phyloP scores from a whole-genome alignment of 2,797 vertebrate genomes.

The Schizopygopsis malacanthus region DNA sequence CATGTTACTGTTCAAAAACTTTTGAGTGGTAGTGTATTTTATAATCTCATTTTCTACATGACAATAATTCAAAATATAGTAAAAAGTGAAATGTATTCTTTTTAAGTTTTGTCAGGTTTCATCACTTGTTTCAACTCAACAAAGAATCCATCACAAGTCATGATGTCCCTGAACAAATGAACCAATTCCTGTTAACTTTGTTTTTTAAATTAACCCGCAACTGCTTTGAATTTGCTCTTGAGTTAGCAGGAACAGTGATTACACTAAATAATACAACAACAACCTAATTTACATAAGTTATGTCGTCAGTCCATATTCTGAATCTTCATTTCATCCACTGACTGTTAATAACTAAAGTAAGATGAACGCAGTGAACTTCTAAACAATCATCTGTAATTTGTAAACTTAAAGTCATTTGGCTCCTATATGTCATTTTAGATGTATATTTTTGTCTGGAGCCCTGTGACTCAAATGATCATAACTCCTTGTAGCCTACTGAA shows the following conservation, averaged over 20 bases:
- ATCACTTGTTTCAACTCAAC: neutral
- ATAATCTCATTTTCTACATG: rapidly evolving
- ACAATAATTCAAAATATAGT: neutral
- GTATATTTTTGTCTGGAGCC: conserved; percentile 6
- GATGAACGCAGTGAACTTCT: neutral
- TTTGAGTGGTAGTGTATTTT: too few relatives aligned
- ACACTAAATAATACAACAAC: neutral
- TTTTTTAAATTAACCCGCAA: neutral
- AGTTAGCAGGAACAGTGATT: neutral
- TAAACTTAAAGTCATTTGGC: neutral
- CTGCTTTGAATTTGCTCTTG: neutral
- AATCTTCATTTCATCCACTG: neutral
- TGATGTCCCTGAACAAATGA: neutral
- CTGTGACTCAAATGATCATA: conserved; percentile 17
- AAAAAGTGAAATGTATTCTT: too few relatives aligned
- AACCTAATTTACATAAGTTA: neutral
- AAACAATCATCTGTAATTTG: neutral
- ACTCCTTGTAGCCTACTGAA: neutral
- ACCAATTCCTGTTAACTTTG: neutral
- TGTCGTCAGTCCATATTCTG: too few relatives aligned
- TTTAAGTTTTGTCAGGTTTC: neutral
- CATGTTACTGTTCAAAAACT: too few relatives aligned
- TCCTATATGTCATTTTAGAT: neutral
- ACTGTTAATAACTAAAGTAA: neutral
- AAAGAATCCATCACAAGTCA: neutral